Base-by-base conservation (phyloP, 2,888 invertebrate genomes). In the Andrena bucephala region DNA sequence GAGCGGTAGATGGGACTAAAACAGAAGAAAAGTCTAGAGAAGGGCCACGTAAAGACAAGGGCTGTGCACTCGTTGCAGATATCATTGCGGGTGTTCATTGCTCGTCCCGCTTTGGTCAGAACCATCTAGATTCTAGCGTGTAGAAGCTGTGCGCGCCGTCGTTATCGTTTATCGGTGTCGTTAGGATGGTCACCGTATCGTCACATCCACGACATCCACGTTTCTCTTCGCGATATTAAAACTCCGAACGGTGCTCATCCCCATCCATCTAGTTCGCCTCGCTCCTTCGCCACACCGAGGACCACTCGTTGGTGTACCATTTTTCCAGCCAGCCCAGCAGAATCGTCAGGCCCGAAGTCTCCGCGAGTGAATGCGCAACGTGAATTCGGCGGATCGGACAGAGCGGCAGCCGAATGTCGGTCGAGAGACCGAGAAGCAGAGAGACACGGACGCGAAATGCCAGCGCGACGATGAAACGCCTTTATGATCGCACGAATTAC, bases 401-500 rank as follows among this genome's bases (percentile, higher is more conserved):
- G 16, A 4, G 42, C 16, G 4, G 42, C 16, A 16, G 42, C 5
- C 33, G 36, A 33, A n/a, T 10, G 33, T n/a, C 8, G 8, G 31
- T 1, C 60, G 33, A 10, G 54, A 78, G 42, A 67, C 42, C 54
- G 65, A 68, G 68, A 48, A 60, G 24, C 42, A 65, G 71, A 60
- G 66, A 75, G 57, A 66, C 57, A 67, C 66, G 52, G 31, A 67
- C 20, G 69, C 71, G 72, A 76, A 81, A 72, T 69, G 73, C 48
- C 72, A 63, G 52, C 52, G 62, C 65, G 59, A 65, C 31, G 20
- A 77, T 73, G 73, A 70, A 77, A 52, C 81, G 77, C 70, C 63
- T 82, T 83, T 83, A 83, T 71, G 83, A 71, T 63, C 62, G 71
- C 31, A 50, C 57, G 67, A 68, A 77, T 82, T 83, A 82, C 77